A percentile compares a stretch with the other conserved stretches of the same genome.
phyloP scores from a whole-genome alignment of 2,113 vertebrate genomes.

The Nipponia nippon region DNA sequence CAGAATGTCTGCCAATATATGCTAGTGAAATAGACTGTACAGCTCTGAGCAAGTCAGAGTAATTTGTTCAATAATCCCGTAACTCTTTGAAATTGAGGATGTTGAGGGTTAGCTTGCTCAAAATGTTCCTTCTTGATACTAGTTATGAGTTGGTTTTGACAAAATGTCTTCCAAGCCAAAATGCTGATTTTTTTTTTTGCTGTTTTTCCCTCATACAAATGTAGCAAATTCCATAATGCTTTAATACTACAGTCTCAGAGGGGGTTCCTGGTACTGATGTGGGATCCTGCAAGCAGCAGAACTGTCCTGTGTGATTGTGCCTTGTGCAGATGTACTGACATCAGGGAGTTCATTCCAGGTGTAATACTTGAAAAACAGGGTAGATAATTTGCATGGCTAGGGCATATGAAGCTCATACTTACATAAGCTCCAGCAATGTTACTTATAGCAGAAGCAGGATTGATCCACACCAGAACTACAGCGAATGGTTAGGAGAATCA shows the following conservation, averaged over 20 bases:
- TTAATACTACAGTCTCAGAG: background rate
- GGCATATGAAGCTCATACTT: background rate
- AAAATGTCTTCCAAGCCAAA: constrained; percentile 1
- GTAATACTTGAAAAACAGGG: background rate
- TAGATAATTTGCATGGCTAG: background rate
- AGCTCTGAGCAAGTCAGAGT: background rate
- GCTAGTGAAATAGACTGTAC: background rate
- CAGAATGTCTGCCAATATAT: background rate
- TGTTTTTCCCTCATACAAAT: background rate
- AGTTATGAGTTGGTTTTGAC: background rate
- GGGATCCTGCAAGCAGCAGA: background rate
- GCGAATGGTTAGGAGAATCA: background rate
- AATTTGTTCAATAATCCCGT: background rate
- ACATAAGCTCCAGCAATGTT: background rate
- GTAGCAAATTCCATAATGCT: background rate
- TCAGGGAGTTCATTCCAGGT: background rate
- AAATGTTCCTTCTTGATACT: background rate
- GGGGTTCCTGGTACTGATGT: background rate
- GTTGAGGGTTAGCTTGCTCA: background rate
- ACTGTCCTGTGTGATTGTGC: background rate
- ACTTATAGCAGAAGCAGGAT: background rate
- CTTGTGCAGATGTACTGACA: background rate
- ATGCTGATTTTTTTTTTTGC: background rate
- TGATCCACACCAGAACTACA: background rate
- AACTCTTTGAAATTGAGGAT: background rate